Evolutionary conservation across 1,140 invertebrate genomes (phyloP), one percentile per base, ranked within the genome.

Genomic region (Arion vulgaris): DNA sequence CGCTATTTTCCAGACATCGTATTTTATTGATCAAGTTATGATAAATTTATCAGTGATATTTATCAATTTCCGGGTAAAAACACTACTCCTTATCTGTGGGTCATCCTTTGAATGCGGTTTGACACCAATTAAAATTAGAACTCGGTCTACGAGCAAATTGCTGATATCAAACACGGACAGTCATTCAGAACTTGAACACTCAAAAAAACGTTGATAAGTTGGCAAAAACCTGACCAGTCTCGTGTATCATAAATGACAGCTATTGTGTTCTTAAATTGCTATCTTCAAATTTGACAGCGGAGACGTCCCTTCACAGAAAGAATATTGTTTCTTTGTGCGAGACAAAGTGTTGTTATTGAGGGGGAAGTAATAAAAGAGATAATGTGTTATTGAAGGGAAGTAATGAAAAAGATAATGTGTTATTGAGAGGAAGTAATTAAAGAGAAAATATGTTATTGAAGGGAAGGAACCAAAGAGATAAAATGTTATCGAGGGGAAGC

Each of bases 1-100:
- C 62, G 62, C 62, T 28, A 66, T 66, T 66, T 66, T 34, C 28
- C 62, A 66, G 62, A 32, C 32, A n/a, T 32, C 62, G 62, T 66
- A 32, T 23, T 57, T 19, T 66, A 66, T 66, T 66, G 62, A 66
- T 66, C 62, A 66, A 2, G 62, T 66, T 28, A 66, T 17, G 28
- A 17, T 32, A n/a, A 66, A 66, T 66, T 66, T 28, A 66, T 66
- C 62, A 66, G 11, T 2, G 28, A 28, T 66, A 66, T 32, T 66
- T 66, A 66, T 66, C 28, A n/a, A 28, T 23, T 66, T 66, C 62
- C 62, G 62, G n/a, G n/a, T 1, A 26, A n/a, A n/a, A 34, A 34
- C 62, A 28, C 28, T 66, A 13, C 32, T 66, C 62, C 2, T 32
- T 66, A 66, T 66, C 62, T 66, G 28, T 7, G 9, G n/a, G 62